Evolutionary conservation across 1,140 invertebrate genomes (phyloP).

Genomic region (Trachymyrmex cornetzi): DNA sequence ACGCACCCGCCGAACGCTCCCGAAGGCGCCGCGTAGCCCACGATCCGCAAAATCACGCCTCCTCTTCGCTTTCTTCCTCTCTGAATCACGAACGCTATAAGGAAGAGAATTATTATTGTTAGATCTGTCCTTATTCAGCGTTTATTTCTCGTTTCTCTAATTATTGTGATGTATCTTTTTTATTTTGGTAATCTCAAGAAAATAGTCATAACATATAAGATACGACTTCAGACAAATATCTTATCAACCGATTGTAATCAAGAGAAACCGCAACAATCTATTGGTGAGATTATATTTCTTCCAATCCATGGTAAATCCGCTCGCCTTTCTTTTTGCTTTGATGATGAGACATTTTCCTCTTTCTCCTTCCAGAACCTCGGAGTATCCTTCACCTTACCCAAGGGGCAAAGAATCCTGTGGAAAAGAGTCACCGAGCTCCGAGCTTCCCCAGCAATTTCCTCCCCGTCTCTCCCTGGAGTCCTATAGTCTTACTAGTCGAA

Average conservation of each 20-base stretch:
- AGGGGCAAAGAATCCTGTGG: too few relatives aligned
- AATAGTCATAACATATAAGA: background rate
- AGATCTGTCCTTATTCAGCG: background rate
- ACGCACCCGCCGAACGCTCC: conserved; percentile 8
- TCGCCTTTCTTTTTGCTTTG: background rate
- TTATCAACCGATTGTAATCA: background rate
- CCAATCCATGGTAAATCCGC: background rate
- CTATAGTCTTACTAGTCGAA: background rate
- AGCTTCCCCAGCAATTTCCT: background rate
- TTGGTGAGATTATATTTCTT: background rate
- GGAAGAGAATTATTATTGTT: background rate
- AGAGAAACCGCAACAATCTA: background rate
- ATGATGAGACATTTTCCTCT: background rate
- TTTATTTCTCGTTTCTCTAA: background rate
- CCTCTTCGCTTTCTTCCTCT: background rate
- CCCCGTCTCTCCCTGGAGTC: background rate
- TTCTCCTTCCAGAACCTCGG: background rate
- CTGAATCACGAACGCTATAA: background rate
- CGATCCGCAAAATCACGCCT: background rate
- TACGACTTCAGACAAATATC: background rate
- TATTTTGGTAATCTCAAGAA: background rate
- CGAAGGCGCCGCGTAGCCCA: conserved; percentile 35
- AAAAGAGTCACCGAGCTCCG: background rate
- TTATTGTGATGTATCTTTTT: background rate
- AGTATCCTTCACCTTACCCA: background rate